A percentile compares a stretch with the other conserved stretches of the same genome.
Evolutionary conservation across 1,140 invertebrate species (phyloP).

Genomic region (Brachionus manjavacas): DNA sequence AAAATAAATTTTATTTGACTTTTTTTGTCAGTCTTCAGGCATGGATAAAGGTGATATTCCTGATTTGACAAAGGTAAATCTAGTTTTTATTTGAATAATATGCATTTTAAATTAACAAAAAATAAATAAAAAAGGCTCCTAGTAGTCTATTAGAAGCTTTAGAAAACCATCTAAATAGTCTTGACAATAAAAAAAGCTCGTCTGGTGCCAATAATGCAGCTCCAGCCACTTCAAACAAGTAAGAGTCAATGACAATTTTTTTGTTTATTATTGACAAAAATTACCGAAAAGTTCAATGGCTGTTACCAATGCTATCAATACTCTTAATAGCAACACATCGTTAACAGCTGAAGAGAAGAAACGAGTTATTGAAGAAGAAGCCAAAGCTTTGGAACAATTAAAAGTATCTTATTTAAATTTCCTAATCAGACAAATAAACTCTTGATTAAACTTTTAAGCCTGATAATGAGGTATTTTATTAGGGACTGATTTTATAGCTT

Average conservation of each 20-base stretch:
- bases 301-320: conserved; percentile 11
- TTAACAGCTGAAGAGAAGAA: conserved; percentile 27
- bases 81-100: conserved; percentile 24
- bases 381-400: conserved; percentile 32
- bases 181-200: conserved; percentile 36
- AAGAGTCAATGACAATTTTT: background rate
- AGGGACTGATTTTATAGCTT: background rate
- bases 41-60: conserved; percentile 99
- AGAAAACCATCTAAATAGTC: conserved; percentile 75
- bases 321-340: conserved; percentile 21
- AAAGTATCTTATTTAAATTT: conserved; percentile 11
- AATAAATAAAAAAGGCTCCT: conserved; percentile 78
- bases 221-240: background rate
- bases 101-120: background rate
- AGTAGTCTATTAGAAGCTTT: conserved; percentile 93
- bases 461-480: background rate
- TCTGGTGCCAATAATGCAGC: background rate
- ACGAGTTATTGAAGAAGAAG: conserved; percentile 40
- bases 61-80: conserved; percentile 80
- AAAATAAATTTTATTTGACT: too few relatives aligned
- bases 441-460: background rate
- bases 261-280: background rate
- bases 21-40: conserved; percentile 74
- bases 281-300: background rate
- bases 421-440: background rate